phyloP scores from a whole-genome alignment of 2,797 vertebrate genomes.

The Sardinella longiceps region DNA sequence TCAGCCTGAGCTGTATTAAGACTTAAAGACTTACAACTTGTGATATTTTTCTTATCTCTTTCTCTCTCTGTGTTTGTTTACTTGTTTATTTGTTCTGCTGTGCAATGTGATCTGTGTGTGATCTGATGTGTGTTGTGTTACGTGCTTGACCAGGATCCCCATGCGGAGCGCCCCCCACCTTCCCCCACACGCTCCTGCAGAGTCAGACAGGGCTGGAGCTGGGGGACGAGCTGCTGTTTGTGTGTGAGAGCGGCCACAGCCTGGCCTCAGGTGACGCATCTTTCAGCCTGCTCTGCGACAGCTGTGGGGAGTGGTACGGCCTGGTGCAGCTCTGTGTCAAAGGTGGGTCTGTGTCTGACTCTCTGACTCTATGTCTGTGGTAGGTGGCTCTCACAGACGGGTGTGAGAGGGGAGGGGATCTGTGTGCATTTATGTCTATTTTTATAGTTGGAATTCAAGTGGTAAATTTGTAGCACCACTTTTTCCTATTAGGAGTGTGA shows the following conservation, averaged over 20 bases:
- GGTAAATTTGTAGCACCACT: too few relatives aligned
- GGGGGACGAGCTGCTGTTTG: conserved; percentile 90
- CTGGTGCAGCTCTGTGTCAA: conserved; percentile 86
- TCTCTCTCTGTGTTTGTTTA: neutral
- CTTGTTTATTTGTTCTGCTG: neutral
- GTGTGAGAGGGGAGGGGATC: neutral
- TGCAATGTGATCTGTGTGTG: conserved; percentile 22
- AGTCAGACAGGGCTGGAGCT: conserved; percentile 85
- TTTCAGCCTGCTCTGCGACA: conserved; percentile 91
- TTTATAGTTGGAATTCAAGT: too few relatives aligned
- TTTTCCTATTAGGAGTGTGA: too few relatives aligned
- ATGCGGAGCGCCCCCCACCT: conserved; percentile 89
- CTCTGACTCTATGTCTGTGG: too few relatives aligned
- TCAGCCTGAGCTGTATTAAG: neutral
- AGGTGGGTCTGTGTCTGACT: neutral
- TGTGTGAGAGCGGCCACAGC: conserved; percentile 80
- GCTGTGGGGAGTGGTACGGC: conserved; percentile 95
- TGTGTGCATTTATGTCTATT: neutral
- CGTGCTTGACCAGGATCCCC: conserved; percentile 75
- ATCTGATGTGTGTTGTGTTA: neutral
- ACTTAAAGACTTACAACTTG: neutral
- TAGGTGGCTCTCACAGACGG: neutral
- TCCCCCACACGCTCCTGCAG: conserved; percentile 86
- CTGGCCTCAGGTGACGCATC: conserved; percentile 76
- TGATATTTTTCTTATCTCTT: neutral